Conservation (phyloP, 53 echinoderm and acorn worm genomes). For the Astropecten irregularis region DNA sequence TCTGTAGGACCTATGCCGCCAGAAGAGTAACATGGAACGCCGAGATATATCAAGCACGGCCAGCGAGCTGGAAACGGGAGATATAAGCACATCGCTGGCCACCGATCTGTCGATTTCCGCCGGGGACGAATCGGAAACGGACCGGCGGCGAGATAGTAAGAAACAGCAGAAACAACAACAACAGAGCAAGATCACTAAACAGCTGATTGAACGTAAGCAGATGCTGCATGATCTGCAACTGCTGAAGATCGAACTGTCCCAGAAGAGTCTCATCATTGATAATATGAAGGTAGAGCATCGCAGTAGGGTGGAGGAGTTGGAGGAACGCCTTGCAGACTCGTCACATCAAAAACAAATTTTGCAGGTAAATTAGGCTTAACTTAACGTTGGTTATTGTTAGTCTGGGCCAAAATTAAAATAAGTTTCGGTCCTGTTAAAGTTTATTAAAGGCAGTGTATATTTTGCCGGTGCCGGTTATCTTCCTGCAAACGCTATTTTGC, state of each 20-base stretch:
- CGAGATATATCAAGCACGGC: constrained; percentile 77
- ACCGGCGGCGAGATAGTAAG: constrained; percentile 24
- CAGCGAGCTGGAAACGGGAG: constrained; percentile 89
- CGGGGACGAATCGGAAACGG: constrained; percentile 64
- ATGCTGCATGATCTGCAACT: constrained; percentile 86
- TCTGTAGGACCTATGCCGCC: too few species aligned
- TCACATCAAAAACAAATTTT: constrained; percentile 80
- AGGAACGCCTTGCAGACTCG: constrained; percentile 75
- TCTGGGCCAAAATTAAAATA: background rate
- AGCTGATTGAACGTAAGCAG: constrained; percentile 96
- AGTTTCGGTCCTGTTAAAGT: background rate
- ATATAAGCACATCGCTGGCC: constrained; percentile 95
- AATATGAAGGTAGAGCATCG: constrained; percentile 84
- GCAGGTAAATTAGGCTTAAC: constrained; percentile 53
- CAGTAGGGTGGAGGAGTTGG: constrained; percentile 81
- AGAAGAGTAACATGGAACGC: constrained; percentile 53
- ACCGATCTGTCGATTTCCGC: constrained; percentile 82
- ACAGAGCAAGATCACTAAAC: constrained; percentile 77
- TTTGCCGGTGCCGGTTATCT: too few species aligned
- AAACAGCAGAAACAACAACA: constrained; percentile 12
- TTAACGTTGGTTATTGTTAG: background rate
- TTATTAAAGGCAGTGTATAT: too few species aligned
- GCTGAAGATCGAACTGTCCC: constrained; percentile 88
- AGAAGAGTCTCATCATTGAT: constrained; percentile 83
- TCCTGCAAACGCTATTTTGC: too few species aligned